Conservation (phyloP, 2,888 invertebrate species). For the Cerceris ruficornis region DNA sequence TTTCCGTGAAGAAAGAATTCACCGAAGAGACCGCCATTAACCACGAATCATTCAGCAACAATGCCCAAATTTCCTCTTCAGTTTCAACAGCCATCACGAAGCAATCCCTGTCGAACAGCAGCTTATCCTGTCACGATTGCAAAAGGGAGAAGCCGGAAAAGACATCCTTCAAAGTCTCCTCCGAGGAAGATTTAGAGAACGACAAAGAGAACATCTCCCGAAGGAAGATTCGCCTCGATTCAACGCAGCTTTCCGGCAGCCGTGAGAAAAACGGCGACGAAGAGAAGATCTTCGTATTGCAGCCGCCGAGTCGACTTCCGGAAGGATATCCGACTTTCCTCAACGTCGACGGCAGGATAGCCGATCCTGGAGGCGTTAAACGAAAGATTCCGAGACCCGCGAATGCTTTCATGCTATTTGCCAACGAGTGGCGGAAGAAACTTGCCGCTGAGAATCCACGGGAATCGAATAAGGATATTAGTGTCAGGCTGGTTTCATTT, state of each 20-base stretch:
- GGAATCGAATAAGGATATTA: conserved; percentile 86
- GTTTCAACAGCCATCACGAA: neutral
- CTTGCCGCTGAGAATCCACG: conserved; percentile 84
- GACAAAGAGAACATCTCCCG: conserved; percentile 52
- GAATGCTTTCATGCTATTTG: conserved; percentile 86
- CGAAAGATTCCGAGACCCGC: conserved; percentile 85
- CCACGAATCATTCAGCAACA: neutral
- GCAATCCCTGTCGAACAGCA: neutral
- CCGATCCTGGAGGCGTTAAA: conserved; percentile 61
- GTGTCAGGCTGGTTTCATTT: conserved; percentile 81
- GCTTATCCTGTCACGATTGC: conserved; percentile 13
- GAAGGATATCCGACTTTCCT: conserved; percentile 55
- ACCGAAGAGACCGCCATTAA: conserved; percentile 1
- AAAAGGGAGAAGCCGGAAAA: conserved; percentile 4
- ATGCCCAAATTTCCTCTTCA: neutral
- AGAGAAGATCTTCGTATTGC: conserved; percentile 58
- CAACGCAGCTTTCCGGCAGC: conserved; percentile 55
- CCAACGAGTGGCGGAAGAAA: conserved; percentile 85
- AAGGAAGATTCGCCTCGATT: conserved; percentile 66
- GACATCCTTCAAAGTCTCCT: conserved; percentile 19
- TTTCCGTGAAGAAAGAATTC: conserved; percentile 21
- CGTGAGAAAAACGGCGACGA: conserved; percentile 47
- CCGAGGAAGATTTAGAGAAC: conserved; percentile 25
- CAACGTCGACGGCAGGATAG: conserved; percentile 55
- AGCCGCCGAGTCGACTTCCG: conserved; percentile 48